phyloP scores from a whole-genome alignment of 2,888 invertebrate genomes.

The Parnassius smintheus region DNA sequence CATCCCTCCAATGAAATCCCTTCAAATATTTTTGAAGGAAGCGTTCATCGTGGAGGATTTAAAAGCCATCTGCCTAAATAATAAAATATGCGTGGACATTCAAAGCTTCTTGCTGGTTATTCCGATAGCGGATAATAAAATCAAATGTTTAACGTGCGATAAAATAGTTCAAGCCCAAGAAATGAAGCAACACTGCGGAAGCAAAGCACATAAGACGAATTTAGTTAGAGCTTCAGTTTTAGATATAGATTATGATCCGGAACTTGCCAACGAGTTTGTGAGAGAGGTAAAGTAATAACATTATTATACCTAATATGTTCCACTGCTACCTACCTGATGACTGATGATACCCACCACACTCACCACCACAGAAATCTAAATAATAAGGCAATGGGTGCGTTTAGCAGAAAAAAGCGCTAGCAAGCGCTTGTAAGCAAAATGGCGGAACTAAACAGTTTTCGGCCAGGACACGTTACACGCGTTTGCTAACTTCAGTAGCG shows the following conservation, averaged over 20 bases:
- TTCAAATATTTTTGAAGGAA: constrained; percentile 30
- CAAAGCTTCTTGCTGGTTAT: constrained; percentile 43
- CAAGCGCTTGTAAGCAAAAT: too few relatives aligned
- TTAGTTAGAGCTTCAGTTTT: constrained; percentile 41
- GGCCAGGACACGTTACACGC: too few relatives aligned
- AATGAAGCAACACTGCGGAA: constrained; percentile 43
- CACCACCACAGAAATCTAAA: too few relatives aligned
- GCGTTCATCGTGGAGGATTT: constrained; percentile 28
- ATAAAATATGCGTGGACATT: constrained; percentile 34
- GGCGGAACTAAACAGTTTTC: too few relatives aligned
- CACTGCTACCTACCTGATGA: too few relatives aligned
- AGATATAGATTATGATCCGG: constrained; percentile 25
- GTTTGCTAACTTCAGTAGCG: too few relatives aligned
- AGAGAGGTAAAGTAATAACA: constrained; percentile 46
- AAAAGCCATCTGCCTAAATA: constrained; percentile 39
- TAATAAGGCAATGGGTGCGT: too few relatives aligned
- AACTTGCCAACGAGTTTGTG: constrained; percentile 41
- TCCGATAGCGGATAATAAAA: constrained; percentile 35
- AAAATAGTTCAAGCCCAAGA: constrained; percentile 33
- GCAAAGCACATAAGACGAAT: constrained; percentile 41
- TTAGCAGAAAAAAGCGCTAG: too few relatives aligned
- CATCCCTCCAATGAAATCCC: constrained; percentile 17
- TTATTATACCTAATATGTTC: too few relatives aligned
- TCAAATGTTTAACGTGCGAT: constrained; percentile 53
- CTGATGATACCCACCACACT: too few relatives aligned